These are phyloP conservation scores for Callyntrura sp. DNA, from an alignment of 2,888 invertebrate genomes.

Conservation along the genomic window DNA sequence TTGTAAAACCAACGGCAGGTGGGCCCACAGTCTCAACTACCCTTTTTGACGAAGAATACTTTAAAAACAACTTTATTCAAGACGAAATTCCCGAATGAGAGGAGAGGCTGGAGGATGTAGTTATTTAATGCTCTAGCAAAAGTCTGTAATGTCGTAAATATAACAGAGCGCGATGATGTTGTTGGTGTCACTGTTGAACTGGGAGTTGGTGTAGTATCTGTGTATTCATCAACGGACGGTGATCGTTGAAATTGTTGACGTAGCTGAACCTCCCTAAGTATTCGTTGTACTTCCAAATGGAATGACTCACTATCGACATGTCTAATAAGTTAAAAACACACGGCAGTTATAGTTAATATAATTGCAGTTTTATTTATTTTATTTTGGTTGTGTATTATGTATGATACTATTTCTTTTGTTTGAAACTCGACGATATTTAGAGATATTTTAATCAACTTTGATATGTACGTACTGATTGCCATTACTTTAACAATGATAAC, in stretches of 20 bases:
- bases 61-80: constrained; percentile 65
- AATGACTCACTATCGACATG: neutral
- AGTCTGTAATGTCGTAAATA: constrained; percentile 29
- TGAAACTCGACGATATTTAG: neutral
- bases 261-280: neutral
- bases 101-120: constrained; percentile 23
- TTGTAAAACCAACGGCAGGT: neutral
- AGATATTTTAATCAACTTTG: neutral
- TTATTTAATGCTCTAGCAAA: constrained; percentile 15
- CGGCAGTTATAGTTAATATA: too few species aligned
- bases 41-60: constrained; percentile 68
- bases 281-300: constrained; percentile 7
- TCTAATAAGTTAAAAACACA: constrained; percentile 39
- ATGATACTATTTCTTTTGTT: constrained; percentile 6
- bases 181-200: neutral
- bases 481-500: constrained; percentile 20
- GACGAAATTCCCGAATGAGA: constrained; percentile 66
- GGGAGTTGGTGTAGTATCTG: neutral
- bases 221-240: neutral
- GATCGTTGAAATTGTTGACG: neutral
- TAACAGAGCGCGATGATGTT: neutral
- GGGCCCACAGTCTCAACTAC: constrained; percentile 54
- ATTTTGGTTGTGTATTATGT: neutral
- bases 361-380: too few species aligned
- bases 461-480: neutral